Evolutionary conservation across 2,888 invertebrate genomes (phyloP).

Genomic region (Cheilosia urbana): DNA sequence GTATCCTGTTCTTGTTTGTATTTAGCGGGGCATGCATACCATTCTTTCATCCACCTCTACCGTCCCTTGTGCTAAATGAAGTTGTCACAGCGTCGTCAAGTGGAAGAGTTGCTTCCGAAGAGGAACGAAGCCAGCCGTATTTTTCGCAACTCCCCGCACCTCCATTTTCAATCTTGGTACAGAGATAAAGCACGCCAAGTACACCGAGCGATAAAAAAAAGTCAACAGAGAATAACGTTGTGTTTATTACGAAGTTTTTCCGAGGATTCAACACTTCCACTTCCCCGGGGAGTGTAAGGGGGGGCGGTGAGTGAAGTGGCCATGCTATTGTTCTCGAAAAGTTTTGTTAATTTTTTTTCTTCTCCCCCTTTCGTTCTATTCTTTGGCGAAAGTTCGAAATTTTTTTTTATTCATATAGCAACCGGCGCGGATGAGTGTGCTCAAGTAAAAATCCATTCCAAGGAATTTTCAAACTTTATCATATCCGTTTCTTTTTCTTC

Average conservation of each 20-base stretch:
- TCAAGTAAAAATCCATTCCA: conserved; percentile 47
- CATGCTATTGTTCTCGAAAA: conserved; percentile 64
- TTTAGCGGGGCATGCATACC: conserved; percentile 51
- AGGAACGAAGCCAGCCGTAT: conserved; percentile 1
- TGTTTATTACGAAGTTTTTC: conserved; percentile 65
- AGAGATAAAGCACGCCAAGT: conserved; percentile 43
- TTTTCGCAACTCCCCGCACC: conserved; percentile 1
- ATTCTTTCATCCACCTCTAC: background rate
- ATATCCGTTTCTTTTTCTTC: conserved; percentile 52
- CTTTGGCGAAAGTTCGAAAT: conserved; percentile 47
- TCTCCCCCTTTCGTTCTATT: conserved; percentile 17
- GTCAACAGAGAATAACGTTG: conserved; percentile 62
- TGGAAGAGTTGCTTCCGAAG: conserved; percentile 41
- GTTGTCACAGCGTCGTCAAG: conserved; percentile 56
- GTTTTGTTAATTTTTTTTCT: conserved; percentile 49
- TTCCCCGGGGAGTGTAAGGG: background rate
- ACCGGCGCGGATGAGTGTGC: background rate
- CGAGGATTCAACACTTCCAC: conserved; percentile 47
- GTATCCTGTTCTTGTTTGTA: conserved; percentile 56
- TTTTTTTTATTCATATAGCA: conserved; percentile 8
- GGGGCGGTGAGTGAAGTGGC: conserved; percentile 28
- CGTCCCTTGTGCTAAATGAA: conserved; percentile 43
- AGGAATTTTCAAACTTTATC: conserved; percentile 71
- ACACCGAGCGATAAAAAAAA: conserved; percentile 17
- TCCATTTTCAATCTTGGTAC: conserved; percentile 48